phyloP scores from a whole-genome alignment of 2,113 vertebrate species.

The Reinhardtius hippoglossoides region DNA sequence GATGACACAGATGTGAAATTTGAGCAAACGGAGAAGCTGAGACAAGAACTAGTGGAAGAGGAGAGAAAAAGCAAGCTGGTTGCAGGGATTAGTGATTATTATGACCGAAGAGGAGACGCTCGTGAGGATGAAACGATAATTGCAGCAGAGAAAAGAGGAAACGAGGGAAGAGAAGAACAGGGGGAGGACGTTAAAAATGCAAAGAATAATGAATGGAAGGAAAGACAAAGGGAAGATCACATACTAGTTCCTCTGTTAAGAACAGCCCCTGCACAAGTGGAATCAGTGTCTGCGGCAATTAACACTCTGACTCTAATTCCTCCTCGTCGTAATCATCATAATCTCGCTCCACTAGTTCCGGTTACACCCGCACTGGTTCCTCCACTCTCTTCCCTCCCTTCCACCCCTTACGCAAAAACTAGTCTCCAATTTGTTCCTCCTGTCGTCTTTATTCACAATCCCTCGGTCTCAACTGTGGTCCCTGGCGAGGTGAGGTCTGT shows the following conservation, averaged over 20 bases:
- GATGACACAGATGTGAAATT: not conserved
- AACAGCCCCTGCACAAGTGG: slow-evolving; percentile 21
- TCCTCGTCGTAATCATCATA: slow-evolving; percentile 11
- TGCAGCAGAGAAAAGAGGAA: slow-evolving; percentile 3
- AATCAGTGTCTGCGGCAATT: slow-evolving; percentile 14
- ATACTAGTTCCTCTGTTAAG: slow-evolving; percentile 25
- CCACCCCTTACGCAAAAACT: not conserved
- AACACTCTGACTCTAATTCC: slow-evolving; percentile 36
- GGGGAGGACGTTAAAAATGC: slow-evolving; percentile 14
- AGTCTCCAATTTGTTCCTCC: not conserved
- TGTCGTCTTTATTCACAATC: not conserved
- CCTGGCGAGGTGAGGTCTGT: slow-evolving; percentile 6
- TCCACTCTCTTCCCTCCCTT: not conserved
- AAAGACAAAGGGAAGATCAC: slow-evolving; percentile 29
- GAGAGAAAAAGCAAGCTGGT: slow-evolving; percentile 54
- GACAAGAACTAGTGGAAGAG: slow-evolving; percentile 20
- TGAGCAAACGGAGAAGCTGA: slow-evolving; percentile 2
- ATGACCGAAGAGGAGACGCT: not conserved
- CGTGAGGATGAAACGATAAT: not conserved
- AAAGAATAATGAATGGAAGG: not conserved
- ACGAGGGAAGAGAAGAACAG: not conserved
- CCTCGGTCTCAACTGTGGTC: not conserved
- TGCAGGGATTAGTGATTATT: slow-evolving; percentile 42
- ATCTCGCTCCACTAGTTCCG: not conserved
- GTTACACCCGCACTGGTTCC: slow-evolving; percentile 3